Conservation (phyloP, 2,797 vertebrate genomes). For the Anisognathus igniventris region DNA sequence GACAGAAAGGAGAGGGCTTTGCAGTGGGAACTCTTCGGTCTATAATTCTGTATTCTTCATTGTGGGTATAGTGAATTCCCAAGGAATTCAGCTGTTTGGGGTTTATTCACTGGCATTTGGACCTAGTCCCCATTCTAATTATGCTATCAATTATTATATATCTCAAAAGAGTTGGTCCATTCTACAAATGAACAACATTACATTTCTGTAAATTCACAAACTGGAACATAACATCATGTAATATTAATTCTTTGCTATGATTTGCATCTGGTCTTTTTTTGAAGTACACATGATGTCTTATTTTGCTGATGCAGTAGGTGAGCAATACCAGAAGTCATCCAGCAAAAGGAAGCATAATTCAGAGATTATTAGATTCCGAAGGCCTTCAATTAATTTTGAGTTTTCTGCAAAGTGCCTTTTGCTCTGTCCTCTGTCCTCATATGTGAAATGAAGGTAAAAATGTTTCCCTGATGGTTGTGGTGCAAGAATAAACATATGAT, state of each 20-base stretch:
- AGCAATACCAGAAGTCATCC: neutral
- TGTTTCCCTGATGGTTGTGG: rapidly evolving
- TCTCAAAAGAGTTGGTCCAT: neutral
- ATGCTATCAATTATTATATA: neutral
- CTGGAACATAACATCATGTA: neutral
- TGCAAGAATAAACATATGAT: neutral
- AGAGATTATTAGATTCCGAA: neutral
- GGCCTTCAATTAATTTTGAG: neutral
- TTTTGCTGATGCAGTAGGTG: neutral
- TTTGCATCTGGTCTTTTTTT: neutral
- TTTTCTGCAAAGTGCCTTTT: neutral
- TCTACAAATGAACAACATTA: neutral
- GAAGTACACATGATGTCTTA: neutral
- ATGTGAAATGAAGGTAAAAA: neutral
- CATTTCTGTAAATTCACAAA: neutral
- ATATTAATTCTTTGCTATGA: neutral
- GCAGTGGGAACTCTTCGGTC: rapidly evolving
- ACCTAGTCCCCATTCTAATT: neutral
- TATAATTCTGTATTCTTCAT: neutral
- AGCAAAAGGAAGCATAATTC: neutral
- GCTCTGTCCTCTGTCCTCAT: neutral
- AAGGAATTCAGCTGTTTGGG: neutral
- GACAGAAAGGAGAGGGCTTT: neutral
- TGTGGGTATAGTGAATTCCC: neutral
- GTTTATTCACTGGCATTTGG: neutral